Conservation (phyloP, 1,140 invertebrate species). For the Lordiphosa stackelbergi region DNA sequence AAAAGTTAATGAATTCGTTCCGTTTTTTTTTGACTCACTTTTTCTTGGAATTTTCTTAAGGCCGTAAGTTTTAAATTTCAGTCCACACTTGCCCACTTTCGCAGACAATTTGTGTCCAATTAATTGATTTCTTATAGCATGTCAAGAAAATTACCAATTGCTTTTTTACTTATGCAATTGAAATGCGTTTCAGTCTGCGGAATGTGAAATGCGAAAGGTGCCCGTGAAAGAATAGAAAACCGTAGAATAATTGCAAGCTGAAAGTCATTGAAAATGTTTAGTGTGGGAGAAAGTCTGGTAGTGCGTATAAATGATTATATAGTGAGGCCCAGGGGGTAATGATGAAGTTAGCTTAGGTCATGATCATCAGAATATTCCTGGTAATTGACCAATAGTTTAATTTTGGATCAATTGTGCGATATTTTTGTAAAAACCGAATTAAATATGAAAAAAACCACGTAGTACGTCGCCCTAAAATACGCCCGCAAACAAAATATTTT, state of each 20-base stretch:
- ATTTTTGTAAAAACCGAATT: no score
- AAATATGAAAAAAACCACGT: no score
- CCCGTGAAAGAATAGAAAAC: background rate
- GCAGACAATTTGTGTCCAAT: constrained; percentile 69
- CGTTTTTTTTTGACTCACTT: constrained; percentile 6
- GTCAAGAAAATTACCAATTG: constrained; percentile 21
- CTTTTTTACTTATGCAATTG: constrained; percentile 58
- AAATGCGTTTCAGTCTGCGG: constrained; percentile 12
- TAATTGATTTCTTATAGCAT: constrained; percentile 58
- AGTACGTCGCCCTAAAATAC: no score
- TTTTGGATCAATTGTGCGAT: no score
- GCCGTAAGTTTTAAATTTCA: background rate
- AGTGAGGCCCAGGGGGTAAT: no score
- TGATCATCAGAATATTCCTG: no score
- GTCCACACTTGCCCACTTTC: constrained; percentile 52
- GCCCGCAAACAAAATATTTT: no score
- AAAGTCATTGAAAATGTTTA: constrained; percentile 2
- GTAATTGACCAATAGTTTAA: no score
- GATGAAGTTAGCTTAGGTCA: constrained; percentile 7
- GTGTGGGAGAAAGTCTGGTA: no score
- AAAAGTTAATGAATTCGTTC: constrained; percentile 64
- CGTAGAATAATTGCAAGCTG: constrained; percentile 6
- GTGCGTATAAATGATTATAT: no score
- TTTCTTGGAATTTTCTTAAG: constrained; percentile 17
- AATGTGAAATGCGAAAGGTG: constrained; percentile 19